Conservation (phyloP, 1,140 invertebrate genomes). For the Cydia strobilella region DNA sequence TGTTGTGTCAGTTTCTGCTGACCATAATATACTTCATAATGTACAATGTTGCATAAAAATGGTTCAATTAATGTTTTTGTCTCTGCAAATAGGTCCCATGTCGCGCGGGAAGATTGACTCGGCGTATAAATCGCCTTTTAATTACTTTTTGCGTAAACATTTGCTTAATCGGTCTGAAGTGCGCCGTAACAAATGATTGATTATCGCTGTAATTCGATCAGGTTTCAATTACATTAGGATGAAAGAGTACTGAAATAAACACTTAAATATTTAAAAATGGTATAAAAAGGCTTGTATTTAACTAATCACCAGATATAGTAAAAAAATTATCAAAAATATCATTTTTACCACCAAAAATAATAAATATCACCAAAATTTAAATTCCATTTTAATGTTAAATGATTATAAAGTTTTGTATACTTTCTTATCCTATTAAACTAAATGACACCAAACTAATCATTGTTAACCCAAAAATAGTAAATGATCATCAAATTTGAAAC, state of each 20-base stretch:
- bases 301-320: too few relatives aligned
- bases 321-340: too few relatives aligned
- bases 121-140: slow-evolving; percentile 51
- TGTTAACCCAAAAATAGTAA: too few relatives aligned
- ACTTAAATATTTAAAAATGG: not conserved
- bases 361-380: too few relatives aligned
- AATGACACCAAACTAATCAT: too few relatives aligned
- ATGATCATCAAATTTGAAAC: too few relatives aligned
- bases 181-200: slow-evolving; percentile 45
- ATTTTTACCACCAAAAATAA: too few relatives aligned
- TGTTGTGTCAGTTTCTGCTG: too few relatives aligned
- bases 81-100: not conserved
- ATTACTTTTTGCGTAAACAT: slow-evolving; percentile 60
- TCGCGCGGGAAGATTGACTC: slow-evolving; percentile 7
- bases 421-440: too few relatives aligned
- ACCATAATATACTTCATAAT: not conserved
- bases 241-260: not conserved
- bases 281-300: too few relatives aligned
- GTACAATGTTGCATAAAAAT: not conserved
- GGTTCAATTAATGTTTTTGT: not conserved
- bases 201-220: slow-evolving; percentile 34
- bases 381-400: too few relatives aligned
- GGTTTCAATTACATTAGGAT: slow-evolving; percentile 15
- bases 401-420: too few relatives aligned
- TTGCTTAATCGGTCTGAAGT: slow-evolving; percentile 45